Conservation (phyloP, 2,113 vertebrate genomes). For the Lepisosteus oculatus region DNA sequence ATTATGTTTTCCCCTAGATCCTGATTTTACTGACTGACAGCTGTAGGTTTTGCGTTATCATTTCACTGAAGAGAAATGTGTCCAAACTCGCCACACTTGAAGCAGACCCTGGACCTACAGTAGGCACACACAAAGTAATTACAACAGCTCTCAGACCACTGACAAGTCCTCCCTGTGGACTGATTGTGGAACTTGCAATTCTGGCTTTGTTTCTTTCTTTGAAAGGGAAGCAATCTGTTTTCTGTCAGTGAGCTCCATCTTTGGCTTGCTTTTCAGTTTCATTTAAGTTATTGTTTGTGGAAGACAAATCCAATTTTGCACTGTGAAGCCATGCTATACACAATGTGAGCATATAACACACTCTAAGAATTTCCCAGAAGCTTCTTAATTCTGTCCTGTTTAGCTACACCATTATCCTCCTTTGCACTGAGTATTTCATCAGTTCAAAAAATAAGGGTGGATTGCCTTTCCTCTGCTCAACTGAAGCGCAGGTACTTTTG, state of each 20-base stretch:
- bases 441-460: slow-evolving; percentile 4
- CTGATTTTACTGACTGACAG: background rate
- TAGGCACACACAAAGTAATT: background rate
- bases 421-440: background rate
- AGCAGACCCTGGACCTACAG: background rate
- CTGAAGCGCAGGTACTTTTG: background rate
- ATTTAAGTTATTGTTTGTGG: background rate
- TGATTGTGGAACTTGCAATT: background rate
- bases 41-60: background rate
- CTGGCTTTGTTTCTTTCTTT: background rate
- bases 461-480: slow-evolving; percentile 1
- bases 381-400: background rate
- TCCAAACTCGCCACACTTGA: background rate
- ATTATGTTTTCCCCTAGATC: background rate
- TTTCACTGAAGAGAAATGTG: background rate
- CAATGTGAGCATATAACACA: background rate
- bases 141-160: background rate
- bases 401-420: background rate
- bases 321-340: background rate
- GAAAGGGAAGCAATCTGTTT: background rate
- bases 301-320: background rate
- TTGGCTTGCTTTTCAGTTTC: background rate
- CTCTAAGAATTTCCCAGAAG: background rate
- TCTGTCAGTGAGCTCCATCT: background rate
- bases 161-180: background rate